A percentile compares a stretch with the other conserved stretches of the same genome.
phyloP scores from a whole-genome alignment of 1,140 invertebrate genomes.

The Drosophila persimilis region DNA sequence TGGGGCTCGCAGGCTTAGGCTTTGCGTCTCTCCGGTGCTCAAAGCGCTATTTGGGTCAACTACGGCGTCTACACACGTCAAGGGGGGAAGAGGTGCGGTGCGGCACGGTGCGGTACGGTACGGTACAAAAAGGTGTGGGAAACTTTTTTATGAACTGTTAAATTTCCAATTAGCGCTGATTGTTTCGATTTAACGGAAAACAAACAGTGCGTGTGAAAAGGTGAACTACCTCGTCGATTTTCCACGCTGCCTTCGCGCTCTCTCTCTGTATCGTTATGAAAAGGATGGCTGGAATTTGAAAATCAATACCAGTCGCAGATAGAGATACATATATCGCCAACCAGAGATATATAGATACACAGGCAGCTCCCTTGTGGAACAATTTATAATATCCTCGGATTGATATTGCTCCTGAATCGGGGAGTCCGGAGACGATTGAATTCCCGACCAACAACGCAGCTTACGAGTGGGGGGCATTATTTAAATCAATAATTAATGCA shows the following conservation, averaged over 20 bases:
- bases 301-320: no score
- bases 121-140: no score
- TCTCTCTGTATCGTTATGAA: no score
- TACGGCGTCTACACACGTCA: no score
- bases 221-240: not conserved
- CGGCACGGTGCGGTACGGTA: not conserved
- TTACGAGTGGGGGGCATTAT: conserved; percentile 8
- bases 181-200: conserved; percentile 61
- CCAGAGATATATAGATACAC: no score
- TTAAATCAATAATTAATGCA: conserved; percentile 30
- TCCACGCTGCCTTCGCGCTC: not conserved
- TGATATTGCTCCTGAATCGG: no score
- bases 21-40: not conserved
- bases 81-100: not conserved
- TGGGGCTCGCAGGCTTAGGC: not conserved
- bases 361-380: not conserved
- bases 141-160: conserved; percentile 72
- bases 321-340: no score
- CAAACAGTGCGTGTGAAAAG: conserved; percentile 33
- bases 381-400: not conserved
- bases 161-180: conserved; percentile 77
- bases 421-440: not conserved
- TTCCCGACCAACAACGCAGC: not conserved
- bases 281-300: not conserved
- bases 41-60: conserved; percentile 22